Evolutionary conservation across 2,113 vertebrate species (phyloP).

Genomic region (Fregata magnificens): DNA sequence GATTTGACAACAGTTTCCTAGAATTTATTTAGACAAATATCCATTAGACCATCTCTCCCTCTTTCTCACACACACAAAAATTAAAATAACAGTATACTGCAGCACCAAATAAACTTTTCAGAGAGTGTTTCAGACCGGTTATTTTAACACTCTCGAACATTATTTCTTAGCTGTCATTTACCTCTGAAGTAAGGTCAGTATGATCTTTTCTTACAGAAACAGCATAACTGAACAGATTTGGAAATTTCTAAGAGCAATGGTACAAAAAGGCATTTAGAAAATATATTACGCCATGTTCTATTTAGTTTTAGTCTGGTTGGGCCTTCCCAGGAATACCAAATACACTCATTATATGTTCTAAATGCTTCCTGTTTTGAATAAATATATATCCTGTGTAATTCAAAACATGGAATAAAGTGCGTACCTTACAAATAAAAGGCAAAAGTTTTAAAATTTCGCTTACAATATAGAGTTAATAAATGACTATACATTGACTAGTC

Average conservation of each 20-base stretch:
- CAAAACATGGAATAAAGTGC: not conserved
- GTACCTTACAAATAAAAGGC: not conserved
- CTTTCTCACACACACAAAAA: not conserved
- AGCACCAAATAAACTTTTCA: not conserved
- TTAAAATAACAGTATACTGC: not conserved
- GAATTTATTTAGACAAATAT: not conserved
- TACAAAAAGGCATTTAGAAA: not conserved
- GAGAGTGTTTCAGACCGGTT: not conserved
- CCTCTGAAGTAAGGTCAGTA: not conserved
- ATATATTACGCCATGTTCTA: rapidly evolving
- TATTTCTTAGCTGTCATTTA: not conserved
- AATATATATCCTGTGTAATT: not conserved
- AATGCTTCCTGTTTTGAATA: not conserved
- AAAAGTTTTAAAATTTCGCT: not conserved
- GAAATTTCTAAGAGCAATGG: not conserved
- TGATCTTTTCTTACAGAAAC: not conserved
- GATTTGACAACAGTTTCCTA: not conserved
- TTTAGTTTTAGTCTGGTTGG: not conserved
- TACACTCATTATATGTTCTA: not conserved
- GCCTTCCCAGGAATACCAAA: not conserved
- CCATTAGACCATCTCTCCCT: not conserved
- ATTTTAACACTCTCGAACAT: not conserved
- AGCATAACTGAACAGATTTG: not conserved
- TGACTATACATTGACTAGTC: not conserved
- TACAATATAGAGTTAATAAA: not conserved